phyloP scores from a whole-genome alignment of 2,113 vertebrate genomes.

The Casuarius casuarius region DNA sequence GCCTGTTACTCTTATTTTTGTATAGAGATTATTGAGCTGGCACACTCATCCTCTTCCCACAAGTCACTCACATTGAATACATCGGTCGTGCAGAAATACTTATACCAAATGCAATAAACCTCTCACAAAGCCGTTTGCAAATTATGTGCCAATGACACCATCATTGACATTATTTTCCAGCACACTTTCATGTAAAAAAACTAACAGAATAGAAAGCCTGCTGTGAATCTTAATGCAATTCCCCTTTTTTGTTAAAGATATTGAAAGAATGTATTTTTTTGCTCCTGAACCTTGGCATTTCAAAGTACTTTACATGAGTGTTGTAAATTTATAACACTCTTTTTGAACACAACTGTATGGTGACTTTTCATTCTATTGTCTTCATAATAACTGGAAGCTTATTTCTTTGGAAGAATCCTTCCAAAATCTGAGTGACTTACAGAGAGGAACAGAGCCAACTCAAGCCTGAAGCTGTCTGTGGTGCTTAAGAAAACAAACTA shows the following conservation, averaged over 20 bases:
- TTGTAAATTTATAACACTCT: not conserved
- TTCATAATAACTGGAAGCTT: not conserved
- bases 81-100: conserved; percentile 9
- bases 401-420: not conserved
- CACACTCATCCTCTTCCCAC: conserved; percentile 15
- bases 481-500: not conserved
- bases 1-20: not conserved
- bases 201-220: not conserved
- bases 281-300: not conserved
- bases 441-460: not conserved
- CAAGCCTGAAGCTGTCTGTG: not conserved
- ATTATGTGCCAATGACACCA: not conserved
- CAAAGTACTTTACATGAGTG: not conserved
- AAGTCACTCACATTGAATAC: conserved; percentile 3
- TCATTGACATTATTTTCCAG: conserved; percentile 6
- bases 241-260: conserved; percentile 9
- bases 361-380: not conserved
- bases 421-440: not conserved
- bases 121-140: not conserved
- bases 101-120: not conserved
- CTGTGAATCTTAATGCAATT: conserved; percentile 11
- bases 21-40: not conserved
- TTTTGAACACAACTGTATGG: not conserved
- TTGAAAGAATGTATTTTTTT: not conserved
- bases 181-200: not conserved